These are phyloP conservation scores for Bombyx mandarina DNA, from an alignment of 1,140 invertebrate genomes.

Conservation along the genomic window DNA sequence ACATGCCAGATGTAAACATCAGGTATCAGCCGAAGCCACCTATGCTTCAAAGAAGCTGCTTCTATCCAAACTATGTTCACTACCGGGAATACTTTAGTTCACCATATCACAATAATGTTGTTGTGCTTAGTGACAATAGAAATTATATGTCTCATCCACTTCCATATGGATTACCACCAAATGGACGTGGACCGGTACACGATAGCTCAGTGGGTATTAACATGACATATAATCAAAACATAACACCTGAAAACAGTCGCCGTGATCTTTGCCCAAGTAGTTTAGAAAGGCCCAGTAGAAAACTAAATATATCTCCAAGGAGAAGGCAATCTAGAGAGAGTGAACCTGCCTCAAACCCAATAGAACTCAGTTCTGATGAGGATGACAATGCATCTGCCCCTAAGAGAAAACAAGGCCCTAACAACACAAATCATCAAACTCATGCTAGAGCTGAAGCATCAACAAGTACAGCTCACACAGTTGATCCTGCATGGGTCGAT, in stretches of 20 bases:
- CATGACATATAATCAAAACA: conserved; percentile 17
- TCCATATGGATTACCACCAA: conserved; percentile 31
- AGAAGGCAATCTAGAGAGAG: conserved; percentile 51
- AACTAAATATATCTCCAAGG: conserved; percentile 57
- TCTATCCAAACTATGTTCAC: conserved; percentile 39
- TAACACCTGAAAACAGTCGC: conserved; percentile 7
- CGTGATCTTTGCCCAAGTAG: conserved; percentile 13
- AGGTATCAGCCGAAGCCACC: conserved; percentile 53
- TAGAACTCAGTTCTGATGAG: conserved; percentile 67
- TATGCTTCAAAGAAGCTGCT: conserved; percentile 32
- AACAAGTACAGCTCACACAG: conserved; percentile 9
- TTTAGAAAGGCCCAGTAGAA: conserved; percentile 54
- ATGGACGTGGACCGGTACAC: background rate
- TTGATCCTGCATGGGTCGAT: conserved; percentile 21
- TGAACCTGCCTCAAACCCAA: conserved; percentile 37
- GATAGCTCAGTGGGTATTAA: conserved; percentile 1
- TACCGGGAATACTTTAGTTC: conserved; percentile 31
- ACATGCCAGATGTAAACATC: conserved; percentile 40
- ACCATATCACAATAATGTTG: conserved; percentile 40
- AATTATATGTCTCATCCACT: conserved; percentile 33
- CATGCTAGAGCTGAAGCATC: conserved; percentile 15
- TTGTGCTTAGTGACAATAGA: conserved; percentile 38
- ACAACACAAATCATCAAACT: conserved; percentile 17
- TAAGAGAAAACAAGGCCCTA: conserved; percentile 42
- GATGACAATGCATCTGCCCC: conserved; percentile 49